These are phyloP conservation scores for Anthonomus grandis DNA, from an alignment of 1,140 invertebrate species.

Conservation along the genomic window DNA sequence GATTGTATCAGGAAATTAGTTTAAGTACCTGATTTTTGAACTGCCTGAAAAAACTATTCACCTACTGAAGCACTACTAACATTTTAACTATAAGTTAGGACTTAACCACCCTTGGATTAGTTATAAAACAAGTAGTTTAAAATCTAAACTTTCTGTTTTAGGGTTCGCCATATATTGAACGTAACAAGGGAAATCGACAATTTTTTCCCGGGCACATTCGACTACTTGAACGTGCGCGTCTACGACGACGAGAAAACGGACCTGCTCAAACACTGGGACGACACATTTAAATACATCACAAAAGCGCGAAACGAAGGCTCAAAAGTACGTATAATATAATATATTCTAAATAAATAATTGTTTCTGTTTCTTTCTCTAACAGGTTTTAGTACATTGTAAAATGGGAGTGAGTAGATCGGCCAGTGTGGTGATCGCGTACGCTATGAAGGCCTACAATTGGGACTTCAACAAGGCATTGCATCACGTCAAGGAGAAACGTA, in stretches of 20 bases:
- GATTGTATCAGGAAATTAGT: too few species aligned
- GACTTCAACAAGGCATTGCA: slow-evolving; percentile 83
- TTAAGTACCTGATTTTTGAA: too few species aligned
- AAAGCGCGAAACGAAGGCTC: slow-evolving; percentile 84
- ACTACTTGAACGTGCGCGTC: slow-evolving; percentile 94
- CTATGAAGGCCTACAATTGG: slow-evolving; percentile 97
- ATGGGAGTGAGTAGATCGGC: slow-evolving; percentile 98
- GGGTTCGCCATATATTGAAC: slow-evolving; percentile 93
- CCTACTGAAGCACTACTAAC: neutral
- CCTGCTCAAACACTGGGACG: slow-evolving; percentile 94
- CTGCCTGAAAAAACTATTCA: too few species aligned
- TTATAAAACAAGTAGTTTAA: too few species aligned
- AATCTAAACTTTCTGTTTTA: slow-evolving; percentile 53
- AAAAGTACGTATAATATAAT: slow-evolving; percentile 13
- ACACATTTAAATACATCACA: slow-evolving; percentile 94
- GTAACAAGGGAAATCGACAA: slow-evolving; percentile 98
- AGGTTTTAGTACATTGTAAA: slow-evolving; percentile 96
- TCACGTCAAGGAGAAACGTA: slow-evolving; percentile 86
- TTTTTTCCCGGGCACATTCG: slow-evolving; percentile 96
- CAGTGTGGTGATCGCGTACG: slow-evolving; percentile 95
- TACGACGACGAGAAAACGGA: slow-evolving; percentile 97
- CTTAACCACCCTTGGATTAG: too few species aligned
- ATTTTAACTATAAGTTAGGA: neutral
- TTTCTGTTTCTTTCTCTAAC: slow-evolving; percentile 45
- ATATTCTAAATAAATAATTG: neutral